These are phyloP conservation scores for Caenorhabditis macrosperma DNA, from an alignment of 2,888 invertebrate genomes.

Conservation along the genomic window DNA sequence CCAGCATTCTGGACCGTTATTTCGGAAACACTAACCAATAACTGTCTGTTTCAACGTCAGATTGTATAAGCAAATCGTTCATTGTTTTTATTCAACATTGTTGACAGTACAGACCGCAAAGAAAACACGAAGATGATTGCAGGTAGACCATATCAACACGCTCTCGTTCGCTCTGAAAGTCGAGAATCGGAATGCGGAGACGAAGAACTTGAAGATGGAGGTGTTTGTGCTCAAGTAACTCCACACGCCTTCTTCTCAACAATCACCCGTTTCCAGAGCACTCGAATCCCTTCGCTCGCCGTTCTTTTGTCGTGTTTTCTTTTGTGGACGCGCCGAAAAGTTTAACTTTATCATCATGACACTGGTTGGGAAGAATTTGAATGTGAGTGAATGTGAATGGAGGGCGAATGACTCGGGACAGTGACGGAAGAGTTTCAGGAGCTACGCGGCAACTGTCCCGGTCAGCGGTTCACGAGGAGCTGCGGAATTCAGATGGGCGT, in stretches of 20 bases:
- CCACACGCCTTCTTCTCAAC: background rate
- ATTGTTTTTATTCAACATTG: no score
- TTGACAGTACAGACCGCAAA: no score
- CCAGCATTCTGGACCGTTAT: no score
- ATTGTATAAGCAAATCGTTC: no score
- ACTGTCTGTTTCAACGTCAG: no score
- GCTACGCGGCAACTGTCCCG: constrained; percentile 9
- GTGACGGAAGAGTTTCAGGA: constrained; percentile 3
- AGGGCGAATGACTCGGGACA: background rate
- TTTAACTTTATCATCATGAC: constrained; percentile 73
- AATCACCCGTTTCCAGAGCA: constrained; percentile 5
- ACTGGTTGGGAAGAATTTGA: constrained; percentile 64
- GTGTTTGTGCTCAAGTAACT: constrained; percentile 36
- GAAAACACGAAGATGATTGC: no score
- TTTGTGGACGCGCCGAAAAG: constrained; percentile 39
- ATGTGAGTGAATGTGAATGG: constrained; percentile 9
- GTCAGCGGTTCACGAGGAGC: constrained; percentile 56
- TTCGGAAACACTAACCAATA: no score
- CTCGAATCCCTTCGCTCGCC: constrained; percentile 33
- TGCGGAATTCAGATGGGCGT: constrained; percentile 66
- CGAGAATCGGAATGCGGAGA: constrained; percentile 21
- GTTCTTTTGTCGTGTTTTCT: constrained; percentile 38
- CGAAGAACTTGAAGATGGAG: constrained; percentile 50
- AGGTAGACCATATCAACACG: constrained; percentile 47
- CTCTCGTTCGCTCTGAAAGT: constrained; percentile 53